Conservation (phyloP, 2,888 invertebrate species). For the Hyposoter dolosus region DNA sequence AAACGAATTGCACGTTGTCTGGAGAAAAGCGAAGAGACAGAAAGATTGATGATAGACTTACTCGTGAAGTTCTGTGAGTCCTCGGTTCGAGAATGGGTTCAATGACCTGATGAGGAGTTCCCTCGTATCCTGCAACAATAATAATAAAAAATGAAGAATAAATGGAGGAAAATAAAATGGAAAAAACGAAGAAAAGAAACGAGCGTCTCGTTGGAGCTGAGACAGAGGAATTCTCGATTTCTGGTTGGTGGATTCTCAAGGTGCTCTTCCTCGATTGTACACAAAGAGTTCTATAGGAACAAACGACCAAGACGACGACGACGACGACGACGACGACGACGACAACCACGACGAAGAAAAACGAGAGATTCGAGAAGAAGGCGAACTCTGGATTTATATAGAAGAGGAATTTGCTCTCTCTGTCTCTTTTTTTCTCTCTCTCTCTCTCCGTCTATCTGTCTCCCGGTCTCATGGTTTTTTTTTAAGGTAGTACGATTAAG, state of each 20-base stretch:
- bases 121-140: constrained; percentile 81
- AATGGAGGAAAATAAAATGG: constrained; percentile 7
- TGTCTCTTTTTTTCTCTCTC: not conserved
- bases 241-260: constrained; percentile 45
- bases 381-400: constrained; percentile 43
- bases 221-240: constrained; percentile 68
- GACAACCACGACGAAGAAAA: constrained; percentile 37
- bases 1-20: constrained; percentile 15
- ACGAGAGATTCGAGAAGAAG: constrained; percentile 46
- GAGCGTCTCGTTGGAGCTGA: constrained; percentile 57
- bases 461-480: constrained; percentile 32
- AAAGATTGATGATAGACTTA: constrained; percentile 81
- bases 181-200: constrained; percentile 46
- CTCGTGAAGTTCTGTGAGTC: constrained; percentile 88
- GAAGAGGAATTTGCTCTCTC: constrained; percentile 32
- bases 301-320: constrained; percentile 31
- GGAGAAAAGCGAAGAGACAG: constrained; percentile 3
- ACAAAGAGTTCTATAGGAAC: constrained; percentile 32
- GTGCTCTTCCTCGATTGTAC: constrained; percentile 23
- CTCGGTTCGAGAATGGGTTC: constrained; percentile 76
- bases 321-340: constrained; percentile 20
- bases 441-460: constrained; percentile 17
- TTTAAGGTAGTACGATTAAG: constrained; percentile 63
- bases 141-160: constrained; percentile 54
- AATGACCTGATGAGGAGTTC: constrained; percentile 83